Evolutionary conservation across 2,797 vertebrate genomes (phyloP).

Genomic region (Gymnodraco acuticeps): DNA sequence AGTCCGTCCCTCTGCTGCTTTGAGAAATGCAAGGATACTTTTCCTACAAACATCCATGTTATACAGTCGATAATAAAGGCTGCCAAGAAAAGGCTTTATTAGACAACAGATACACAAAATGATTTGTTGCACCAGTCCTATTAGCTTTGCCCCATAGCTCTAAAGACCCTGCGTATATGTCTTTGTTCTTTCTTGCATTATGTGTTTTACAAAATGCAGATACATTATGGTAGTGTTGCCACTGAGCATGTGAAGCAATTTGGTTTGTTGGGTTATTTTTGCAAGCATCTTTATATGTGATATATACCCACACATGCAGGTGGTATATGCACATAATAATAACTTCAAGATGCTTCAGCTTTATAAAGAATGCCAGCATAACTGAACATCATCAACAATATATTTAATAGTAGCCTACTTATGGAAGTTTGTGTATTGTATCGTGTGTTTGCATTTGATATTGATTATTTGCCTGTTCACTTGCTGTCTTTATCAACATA

Average conservation of each 20-base stretch:
- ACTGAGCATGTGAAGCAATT: background rate
- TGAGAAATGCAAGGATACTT: background rate
- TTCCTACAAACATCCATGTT: background rate
- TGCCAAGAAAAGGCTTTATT: background rate
- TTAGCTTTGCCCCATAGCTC: background rate
- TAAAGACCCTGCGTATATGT: background rate
- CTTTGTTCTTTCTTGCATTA: background rate
- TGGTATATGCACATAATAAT: background rate
- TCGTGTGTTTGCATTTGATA: background rate
- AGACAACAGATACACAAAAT: background rate
- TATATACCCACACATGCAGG: background rate
- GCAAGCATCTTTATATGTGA: background rate
- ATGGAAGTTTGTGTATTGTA: background rate
- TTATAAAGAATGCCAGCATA: background rate
- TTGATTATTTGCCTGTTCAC: background rate
- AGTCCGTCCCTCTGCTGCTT: constrained; percentile 70
- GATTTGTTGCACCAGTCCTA: background rate
- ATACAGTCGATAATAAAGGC: background rate
- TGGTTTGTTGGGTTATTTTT: background rate
- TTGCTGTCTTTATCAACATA: background rate
- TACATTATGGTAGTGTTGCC: background rate
- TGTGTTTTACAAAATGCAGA: background rate
- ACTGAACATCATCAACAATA: background rate
- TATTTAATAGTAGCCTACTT: background rate
- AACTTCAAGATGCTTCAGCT: background rate